phyloP scores from a whole-genome alignment of 2,888 invertebrate genomes.

The Mellilla xanthometata region DNA sequence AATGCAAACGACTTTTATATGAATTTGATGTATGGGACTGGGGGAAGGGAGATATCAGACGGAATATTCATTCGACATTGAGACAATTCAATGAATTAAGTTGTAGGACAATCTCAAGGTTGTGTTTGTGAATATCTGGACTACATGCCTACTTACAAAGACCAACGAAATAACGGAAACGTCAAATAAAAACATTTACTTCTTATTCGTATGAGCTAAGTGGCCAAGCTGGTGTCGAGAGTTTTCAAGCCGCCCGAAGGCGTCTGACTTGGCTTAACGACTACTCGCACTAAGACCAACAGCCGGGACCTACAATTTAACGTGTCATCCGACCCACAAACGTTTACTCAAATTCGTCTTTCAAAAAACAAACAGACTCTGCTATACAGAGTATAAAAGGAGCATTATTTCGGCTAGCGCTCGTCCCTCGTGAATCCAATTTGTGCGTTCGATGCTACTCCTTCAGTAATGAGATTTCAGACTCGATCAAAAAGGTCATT shows the following conservation, averaged over 20 bases:
- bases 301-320: too few species aligned
- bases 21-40: constrained; percentile 33
- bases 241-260: too few species aligned
- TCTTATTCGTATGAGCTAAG: too few species aligned
- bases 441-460: constrained; percentile 57
- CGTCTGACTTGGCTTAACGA: too few species aligned
- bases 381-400: constrained; percentile 35
- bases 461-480: constrained; percentile 65
- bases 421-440: constrained; percentile 67
- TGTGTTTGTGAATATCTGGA: constrained; percentile 35
- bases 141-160: too few species aligned
- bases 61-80: constrained; percentile 23
- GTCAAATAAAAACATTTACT: too few species aligned
- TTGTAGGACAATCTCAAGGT: neutral
- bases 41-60: constrained; percentile 19
- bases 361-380: neutral
- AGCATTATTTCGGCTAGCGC: constrained; percentile 61
- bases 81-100: constrained; percentile 20
- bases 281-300: too few species aligned
- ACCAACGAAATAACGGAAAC: too few species aligned
- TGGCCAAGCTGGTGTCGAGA: too few species aligned
- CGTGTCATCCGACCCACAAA: too few species aligned
- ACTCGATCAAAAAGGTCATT: constrained; percentile 62
- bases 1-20: constrained; percentile 38
- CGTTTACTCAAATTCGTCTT: too few species aligned